These are phyloP conservation scores for Raja brachyura DNA, from an alignment of 2,113 vertebrate species.

Conservation along the genomic window DNA sequence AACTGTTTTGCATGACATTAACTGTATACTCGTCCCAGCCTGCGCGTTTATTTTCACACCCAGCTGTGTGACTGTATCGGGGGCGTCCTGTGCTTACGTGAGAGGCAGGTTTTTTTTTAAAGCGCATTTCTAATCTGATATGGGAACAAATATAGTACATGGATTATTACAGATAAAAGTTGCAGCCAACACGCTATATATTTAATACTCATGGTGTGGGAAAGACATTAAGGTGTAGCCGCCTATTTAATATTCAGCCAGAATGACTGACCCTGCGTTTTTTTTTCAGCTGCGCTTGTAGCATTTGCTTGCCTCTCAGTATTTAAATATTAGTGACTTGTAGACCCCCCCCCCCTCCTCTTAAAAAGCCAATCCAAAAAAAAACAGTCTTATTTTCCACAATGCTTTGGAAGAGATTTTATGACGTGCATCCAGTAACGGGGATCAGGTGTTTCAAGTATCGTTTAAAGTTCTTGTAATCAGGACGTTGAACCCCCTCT, in stretches of 20 bases:
- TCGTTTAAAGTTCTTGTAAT: not conserved
- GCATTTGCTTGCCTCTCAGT: not conserved
- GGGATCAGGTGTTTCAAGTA: not conserved
- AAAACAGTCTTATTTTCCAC: not conserved
- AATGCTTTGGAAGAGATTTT: not conserved
- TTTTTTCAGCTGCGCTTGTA: not conserved
- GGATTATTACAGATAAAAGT: not conserved
- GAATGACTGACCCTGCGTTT: not conserved
- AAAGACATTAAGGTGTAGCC: not conserved
- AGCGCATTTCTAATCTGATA: not conserved
- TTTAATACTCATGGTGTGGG: not conserved
- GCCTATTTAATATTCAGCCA: not conserved
- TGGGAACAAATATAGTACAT: not conserved
- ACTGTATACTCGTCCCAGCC: not conserved
- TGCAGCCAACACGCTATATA: no score
- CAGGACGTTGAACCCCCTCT: not conserved
- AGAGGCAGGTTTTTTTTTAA: not conserved
- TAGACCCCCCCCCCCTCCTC: no score
- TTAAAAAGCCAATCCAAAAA: not conserved
- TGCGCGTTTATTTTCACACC: not conserved
- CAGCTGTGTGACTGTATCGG: not conserved
- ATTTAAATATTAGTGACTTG: constrained; percentile 27
- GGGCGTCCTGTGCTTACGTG: not conserved
- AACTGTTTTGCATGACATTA: not conserved
- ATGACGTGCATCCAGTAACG: not conserved